Evolutionary conservation across 2,113 vertebrate species (phyloP).

Genomic region (Misgurnus anguillicaudatus): DNA sequence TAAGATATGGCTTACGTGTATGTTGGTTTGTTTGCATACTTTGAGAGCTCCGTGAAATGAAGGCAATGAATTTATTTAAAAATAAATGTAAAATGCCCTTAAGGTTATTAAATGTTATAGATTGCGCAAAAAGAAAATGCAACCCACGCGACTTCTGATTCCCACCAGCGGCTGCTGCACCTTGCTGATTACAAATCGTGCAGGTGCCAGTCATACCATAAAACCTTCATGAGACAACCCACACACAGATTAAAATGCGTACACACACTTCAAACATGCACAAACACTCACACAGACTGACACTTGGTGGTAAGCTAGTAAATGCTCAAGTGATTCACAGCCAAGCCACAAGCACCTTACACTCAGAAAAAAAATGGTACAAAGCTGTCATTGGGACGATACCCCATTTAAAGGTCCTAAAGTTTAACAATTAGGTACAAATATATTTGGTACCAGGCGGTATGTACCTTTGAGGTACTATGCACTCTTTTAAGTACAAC

Average conservation of each 20-base stretch:
- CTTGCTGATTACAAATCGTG: constrained; percentile 26
- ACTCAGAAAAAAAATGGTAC: no score
- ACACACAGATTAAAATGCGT: constrained; percentile 19
- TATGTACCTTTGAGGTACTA: no score
- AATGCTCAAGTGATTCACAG: no score
- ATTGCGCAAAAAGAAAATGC: constrained; percentile 8
- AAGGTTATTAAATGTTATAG: constrained; percentile 22
- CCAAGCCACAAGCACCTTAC: no score
- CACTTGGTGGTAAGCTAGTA: no score
- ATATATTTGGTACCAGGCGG: no score
- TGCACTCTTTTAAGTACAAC: no score
- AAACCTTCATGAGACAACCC: constrained; percentile 24
- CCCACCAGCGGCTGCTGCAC: constrained; percentile 18
- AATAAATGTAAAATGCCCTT: neutral
- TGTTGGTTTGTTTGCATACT: neutral
- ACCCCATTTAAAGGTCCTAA: no score
- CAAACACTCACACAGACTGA: constrained; percentile 3
- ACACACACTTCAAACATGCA: constrained; percentile 12
- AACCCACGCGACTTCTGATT: constrained; percentile 1
- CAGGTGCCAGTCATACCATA: constrained; percentile 31
- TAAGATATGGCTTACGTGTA: neutral
- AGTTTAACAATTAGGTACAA: no score
- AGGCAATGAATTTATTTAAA: neutral
- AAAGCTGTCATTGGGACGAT: no score
- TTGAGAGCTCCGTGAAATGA: neutral